phyloP scores from a whole-genome alignment of 2,113 vertebrate genomes.

The Thomomys bottae region DNA sequence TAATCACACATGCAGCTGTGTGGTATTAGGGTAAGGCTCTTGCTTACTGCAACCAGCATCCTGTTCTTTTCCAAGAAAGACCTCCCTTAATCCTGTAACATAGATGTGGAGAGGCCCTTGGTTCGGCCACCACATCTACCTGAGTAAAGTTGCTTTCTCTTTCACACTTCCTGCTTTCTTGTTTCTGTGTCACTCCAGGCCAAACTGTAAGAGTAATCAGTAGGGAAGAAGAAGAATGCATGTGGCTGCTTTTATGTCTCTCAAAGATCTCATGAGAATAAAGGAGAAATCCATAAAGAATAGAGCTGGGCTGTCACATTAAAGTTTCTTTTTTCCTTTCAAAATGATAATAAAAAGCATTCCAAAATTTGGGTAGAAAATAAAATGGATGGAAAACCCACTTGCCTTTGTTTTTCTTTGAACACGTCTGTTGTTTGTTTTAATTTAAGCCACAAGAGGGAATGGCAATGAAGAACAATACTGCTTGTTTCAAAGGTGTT shows the following conservation, averaged over 20 bases:
- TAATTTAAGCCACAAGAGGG: slow-evolving; percentile 35
- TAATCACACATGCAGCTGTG: not conserved
- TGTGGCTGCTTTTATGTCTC: not conserved
- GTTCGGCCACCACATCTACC: not conserved
- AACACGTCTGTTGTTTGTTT: slow-evolving; percentile 34
- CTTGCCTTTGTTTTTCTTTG: not conserved
- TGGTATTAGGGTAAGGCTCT: not conserved
- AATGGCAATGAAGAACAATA: not conserved
- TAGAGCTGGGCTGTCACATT: not conserved
- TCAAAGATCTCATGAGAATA: not conserved
- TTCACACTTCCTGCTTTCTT: not conserved
- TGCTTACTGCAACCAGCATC: not conserved
- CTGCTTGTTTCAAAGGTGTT: slow-evolving; percentile 30
- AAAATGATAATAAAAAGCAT: not conserved
- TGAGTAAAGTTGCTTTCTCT: not conserved
- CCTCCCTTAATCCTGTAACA: not conserved
- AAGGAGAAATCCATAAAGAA: not conserved
- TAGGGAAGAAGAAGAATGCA: not conserved
- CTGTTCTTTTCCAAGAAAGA: not conserved
- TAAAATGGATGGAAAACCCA: not conserved
- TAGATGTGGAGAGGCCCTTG: not conserved
- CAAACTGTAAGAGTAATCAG: not conserved
- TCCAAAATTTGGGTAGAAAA: not conserved
- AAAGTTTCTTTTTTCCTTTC: slow-evolving; percentile 20
- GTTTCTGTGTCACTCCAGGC: not conserved